phyloP scores from a whole-genome alignment of 2,888 invertebrate genomes.

The Mythimna albipuncta region DNA sequence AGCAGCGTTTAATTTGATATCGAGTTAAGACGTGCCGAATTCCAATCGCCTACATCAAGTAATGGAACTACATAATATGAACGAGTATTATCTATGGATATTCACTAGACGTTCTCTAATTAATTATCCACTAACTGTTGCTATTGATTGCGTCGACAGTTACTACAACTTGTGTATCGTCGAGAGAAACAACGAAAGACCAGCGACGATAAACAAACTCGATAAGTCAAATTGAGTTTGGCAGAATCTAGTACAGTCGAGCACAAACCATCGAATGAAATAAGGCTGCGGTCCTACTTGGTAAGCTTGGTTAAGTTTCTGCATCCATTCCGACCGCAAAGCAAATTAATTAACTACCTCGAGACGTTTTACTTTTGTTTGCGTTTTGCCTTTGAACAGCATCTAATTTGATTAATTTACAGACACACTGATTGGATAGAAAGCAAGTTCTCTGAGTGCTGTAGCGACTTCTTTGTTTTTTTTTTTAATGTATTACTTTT shows the following conservation, averaged over 20 bases:
- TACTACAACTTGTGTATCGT: conserved; percentile 23
- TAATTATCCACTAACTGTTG: conserved; percentile 24
- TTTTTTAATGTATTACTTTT: not conserved
- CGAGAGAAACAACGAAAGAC: conserved; percentile 20
- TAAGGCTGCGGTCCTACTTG: conserved; percentile 15
- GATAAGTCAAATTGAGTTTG: conserved; percentile 52
- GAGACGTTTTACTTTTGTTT: conserved; percentile 26
- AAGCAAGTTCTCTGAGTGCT: not conserved
- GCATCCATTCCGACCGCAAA: conserved; percentile 11
- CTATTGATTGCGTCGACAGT: conserved; percentile 37
- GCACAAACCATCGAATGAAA: conserved; percentile 32
- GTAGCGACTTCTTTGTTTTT: not conserved
- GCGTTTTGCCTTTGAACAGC: conserved; percentile 14
- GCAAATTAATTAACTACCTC: conserved; percentile 33
- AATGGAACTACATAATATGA: not conserved
- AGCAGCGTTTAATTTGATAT: too few relatives aligned
- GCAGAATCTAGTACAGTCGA: conserved; percentile 28
- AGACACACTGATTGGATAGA: conserved; percentile 18
- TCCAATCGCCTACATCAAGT: not conserved
- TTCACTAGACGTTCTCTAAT: conserved; percentile 12
- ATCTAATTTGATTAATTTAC: conserved; percentile 34
- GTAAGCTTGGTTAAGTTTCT: conserved; percentile 17
- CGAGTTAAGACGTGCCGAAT: not conserved
- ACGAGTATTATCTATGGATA: conserved; percentile 2
- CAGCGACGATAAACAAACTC: conserved; percentile 42